Evolutionary conservation across 1,140 invertebrate species (phyloP), one percentile per base, ranked within the genome.

Genomic region (Diorhabda sublineata): DNA sequence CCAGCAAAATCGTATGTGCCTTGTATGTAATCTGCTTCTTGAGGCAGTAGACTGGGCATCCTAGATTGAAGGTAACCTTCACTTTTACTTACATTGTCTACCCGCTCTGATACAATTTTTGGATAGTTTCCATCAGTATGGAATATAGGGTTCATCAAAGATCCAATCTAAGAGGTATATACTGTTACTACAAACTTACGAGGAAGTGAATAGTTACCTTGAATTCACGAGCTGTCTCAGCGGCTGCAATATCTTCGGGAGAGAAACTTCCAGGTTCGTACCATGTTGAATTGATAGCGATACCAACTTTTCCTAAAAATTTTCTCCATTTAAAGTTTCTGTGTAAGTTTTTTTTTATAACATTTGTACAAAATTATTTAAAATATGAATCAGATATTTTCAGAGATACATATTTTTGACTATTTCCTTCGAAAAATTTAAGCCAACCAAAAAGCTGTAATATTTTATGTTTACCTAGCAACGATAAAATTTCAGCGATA

Each of bases 141-240:
- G 78, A 85, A 89, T 26, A 90, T 86, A 0, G 88, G 86, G 76
- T 90, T 79, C 0, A 85, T 82, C 62, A 84, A 84, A 87, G 87
- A 89, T 5, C 89, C 89, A 45, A 84, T 79, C 85, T 87, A 74
- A 59, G 26, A 45, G 45, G 2, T 42, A 8, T 6, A 64, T 56
- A 6, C 7, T 9, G 6, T 43, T 6, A 52, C 62, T 8, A 7
- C 7, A 52, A 6, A 64, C 43, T 8, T 8, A 58, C 61, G 83
- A 26, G 26, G 1, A 26, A 26, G 26, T 26, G 26, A 26, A 26
- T 26, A 26, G 47, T 86, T 62, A 75, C 74, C 26, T 63, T 56
- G 67, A 73, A 73, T 76, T 84, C 77, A 58, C 78, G 80, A 2
- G 75, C 69, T 68, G 82, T 79, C 65, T 85, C 80, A 3, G 85